Evolutionary conservation across 1,140 invertebrate genomes (phyloP), one percentile per base, ranked within the genome.

Genomic region (Drosophila quadrilineata): DNA sequence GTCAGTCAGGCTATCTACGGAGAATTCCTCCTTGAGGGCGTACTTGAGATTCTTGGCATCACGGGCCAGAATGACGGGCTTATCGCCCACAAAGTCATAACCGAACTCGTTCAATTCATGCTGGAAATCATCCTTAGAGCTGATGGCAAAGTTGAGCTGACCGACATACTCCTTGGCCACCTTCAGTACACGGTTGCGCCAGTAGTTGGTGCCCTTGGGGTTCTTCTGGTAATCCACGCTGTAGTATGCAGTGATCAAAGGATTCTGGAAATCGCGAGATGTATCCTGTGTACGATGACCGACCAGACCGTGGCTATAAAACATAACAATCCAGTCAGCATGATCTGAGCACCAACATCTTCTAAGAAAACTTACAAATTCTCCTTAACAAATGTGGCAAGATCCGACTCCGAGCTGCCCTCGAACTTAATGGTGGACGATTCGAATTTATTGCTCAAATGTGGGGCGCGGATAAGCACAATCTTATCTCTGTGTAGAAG

Each of bases 161-260:
- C 93, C 92, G 33, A 92, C 92, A 90, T 95, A 95, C 49, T 96
- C 94, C 89, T 98, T 95, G 56, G 97, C 98, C 33, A 99, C 97
- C 92, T 99, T 99, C 54, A 98, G 91, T 22, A 99, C 94, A 69
- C 97, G 94, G 91, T 99, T 99, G 79, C 98, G 94, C 98, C 98
- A 99, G 91, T 99, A 99, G 91, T 99, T 99, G n/a, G 98, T 99
- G 31, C 97, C 96, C 90, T 99, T 99, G 6, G 95, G 92, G 90
- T 99, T 99, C 91, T 99, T 99, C 0, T 95, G 93, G 87, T 99
- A 99, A 91, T 99, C 98, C 4, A 99, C 97, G 88, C 92, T 93
- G 90, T 95, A 99, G 90, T 98, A 99, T 17, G 96, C 98, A 59
- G 98, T 94, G 28, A 99, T 92, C 43, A 98, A 87, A 2, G 98